Percentiles rank a stretch among this genome's conserved stretches.
These are phyloP conservation scores for Philaenus spumarius DNA, from an alignment of 1,140 invertebrate genomes.

Conservation along the genomic window DNA sequence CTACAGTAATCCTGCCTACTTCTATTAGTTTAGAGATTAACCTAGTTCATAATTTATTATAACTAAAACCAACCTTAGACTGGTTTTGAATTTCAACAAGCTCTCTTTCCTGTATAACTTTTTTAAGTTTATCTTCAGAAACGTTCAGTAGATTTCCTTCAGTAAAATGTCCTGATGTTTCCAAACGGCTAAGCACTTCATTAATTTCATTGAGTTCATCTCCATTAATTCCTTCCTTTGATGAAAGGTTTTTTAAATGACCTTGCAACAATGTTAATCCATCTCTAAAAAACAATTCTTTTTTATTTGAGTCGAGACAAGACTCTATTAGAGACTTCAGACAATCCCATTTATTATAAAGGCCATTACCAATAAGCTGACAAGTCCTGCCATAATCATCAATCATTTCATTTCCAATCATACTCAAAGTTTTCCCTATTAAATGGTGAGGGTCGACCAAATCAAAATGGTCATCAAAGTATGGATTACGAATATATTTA, in stretches of 20 bases:
- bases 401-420: conserved; percentile 47
- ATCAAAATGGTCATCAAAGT: conserved; percentile 85
- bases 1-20: no score
- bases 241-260: conserved; percentile 25
- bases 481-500: conserved; percentile 68
- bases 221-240: conserved; percentile 32
- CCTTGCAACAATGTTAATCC: conserved; percentile 39
- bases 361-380: conserved; percentile 56
- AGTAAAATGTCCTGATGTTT: conserved; percentile 27
- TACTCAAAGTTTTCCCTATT: conserved; percentile 70
- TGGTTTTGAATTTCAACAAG: conserved; percentile 47
- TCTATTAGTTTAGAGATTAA: no score
- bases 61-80: conserved; percentile 38
- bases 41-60: no score
- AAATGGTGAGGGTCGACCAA: conserved; percentile 56
- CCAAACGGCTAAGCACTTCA: neutral
- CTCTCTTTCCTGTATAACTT: conserved; percentile 44
- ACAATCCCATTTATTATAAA: conserved; percentile 60
- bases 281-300: conserved; percentile 37
- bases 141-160: conserved; percentile 36
- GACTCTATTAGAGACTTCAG: conserved; percentile 41
- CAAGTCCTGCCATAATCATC: conserved; percentile 54
- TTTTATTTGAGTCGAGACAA: conserved; percentile 33
- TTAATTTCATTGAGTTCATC: conserved; percentile 33
- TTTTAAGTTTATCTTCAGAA: conserved; percentile 46